Base-by-base conservation (phyloP, 2,113 vertebrate species). In the Plotosus lineatus region DNA sequence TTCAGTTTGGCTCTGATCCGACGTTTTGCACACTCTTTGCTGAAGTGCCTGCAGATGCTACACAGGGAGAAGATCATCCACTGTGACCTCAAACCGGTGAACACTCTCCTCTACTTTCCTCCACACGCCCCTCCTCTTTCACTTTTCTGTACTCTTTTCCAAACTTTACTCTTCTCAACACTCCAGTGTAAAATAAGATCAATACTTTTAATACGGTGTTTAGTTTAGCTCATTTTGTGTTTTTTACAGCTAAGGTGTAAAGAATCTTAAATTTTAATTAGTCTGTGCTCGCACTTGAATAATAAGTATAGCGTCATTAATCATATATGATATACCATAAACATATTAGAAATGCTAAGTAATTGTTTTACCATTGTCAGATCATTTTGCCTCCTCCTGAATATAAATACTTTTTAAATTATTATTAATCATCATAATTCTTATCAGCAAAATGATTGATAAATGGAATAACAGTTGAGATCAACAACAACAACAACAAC, bases 61-160 rank as follows among this genome's bases (percentile, higher is more conserved):
- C 94, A 95, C 87, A 89, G 90, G 46, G 96, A 97, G 90, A 97
- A 93, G 90, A 97, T 98, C 48, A 97, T 98, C 88, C 97, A 98
- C 92, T 98, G 96, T 80, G 97, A 98, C 87, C 94, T 98, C 83
- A 98, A 98, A 88, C 96, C 96, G 78, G 96, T 98, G 93, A 91
- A 53, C 89, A 86, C 79, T 28, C 23, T 23, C 33, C 87, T 79
- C 33, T 14, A 8, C 23, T 40, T 21, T 66, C n/a, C 36, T 10
- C 61, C 17, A 66, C 3, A 3, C 4, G 23, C 63, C 2, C 4
- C 38, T 42, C 2, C n/a, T n/a, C n/a, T n/a, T n/a, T n/a, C n/a
- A n/a, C n/a, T n/a, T n/a, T n/a, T n/a, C n/a, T n/a, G n/a, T n/a
- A n/a, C n/a, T n/a, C n/a, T n/a, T n/a, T n/a, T n/a, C n/a, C n/a